Conservation (phyloP, 1,140 invertebrate genomes). For the Drosophila sucinea region DNA sequence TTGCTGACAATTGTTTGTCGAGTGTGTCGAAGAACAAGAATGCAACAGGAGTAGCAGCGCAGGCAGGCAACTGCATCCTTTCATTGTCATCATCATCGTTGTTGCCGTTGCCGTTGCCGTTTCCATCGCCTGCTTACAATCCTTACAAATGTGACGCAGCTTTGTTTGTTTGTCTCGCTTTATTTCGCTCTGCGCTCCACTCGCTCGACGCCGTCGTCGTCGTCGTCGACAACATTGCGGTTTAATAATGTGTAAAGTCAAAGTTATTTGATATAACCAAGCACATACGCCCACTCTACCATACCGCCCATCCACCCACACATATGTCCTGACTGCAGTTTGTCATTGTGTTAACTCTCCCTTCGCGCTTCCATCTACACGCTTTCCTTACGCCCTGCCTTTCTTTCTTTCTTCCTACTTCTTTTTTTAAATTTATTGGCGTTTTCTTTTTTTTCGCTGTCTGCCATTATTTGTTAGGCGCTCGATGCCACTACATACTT, state of each 20-base stretch:
- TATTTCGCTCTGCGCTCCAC: constrained; percentile 42
- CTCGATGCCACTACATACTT: constrained; percentile 14
- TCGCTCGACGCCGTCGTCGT: constrained; percentile 26
- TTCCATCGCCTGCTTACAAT: constrained; percentile 30
- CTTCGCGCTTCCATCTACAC: constrained; percentile 27
- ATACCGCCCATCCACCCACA: constrained; percentile 12
- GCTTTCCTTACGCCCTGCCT: constrained; percentile 31
- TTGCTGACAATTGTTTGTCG: constrained; percentile 74
- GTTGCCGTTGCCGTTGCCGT: constrained; percentile 5
- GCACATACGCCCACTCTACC: constrained; percentile 32
- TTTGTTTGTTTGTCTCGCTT: constrained; percentile 73
- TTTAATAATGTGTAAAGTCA: constrained; percentile 82
- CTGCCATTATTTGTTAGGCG: constrained; percentile 76
- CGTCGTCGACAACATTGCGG: constrained; percentile 64
- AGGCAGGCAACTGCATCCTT: constrained; percentile 34
- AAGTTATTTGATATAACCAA: constrained; percentile 81
- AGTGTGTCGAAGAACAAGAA: constrained; percentile 64
- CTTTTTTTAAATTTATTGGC: constrained; percentile 78
- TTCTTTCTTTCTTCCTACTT: constrained; percentile 46
- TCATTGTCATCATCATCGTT: constrained; percentile 27
- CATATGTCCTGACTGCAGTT: constrained; percentile 19
- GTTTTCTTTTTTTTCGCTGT: constrained; percentile 56
- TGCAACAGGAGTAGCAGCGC: constrained; percentile 62
- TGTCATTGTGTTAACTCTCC: constrained; percentile 39
- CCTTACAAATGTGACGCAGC: constrained; percentile 67